Percentiles rank a stretch among this genome's conserved stretches.
These are phyloP conservation scores for Lycocorax pyrrhopterus DNA, from an alignment of 2,113 vertebrate genomes.

Conservation along the genomic window DNA sequence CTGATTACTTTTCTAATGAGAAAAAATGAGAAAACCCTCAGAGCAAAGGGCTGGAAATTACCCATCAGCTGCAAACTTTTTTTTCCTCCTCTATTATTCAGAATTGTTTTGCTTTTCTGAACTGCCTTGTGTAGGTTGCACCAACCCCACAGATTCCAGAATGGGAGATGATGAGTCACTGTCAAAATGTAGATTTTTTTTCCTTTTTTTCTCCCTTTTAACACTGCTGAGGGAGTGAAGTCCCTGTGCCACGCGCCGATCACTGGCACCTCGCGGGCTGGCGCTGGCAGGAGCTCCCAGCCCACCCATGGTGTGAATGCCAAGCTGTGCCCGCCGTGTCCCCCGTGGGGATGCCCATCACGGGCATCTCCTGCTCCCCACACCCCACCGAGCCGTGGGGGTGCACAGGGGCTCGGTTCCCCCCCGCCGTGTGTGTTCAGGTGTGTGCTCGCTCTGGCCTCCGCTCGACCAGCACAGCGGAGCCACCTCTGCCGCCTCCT, in stretches of 20 bases:
- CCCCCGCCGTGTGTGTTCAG: not conserved
- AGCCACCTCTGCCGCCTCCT: not conserved
- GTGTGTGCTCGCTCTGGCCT: accelerated
- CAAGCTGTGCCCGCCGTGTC: not conserved
- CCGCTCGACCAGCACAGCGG: accelerated
- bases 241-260: not conserved
- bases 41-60: slow-evolving; percentile 10
- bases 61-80: slow-evolving; percentile 21
- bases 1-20: slow-evolving; percentile 4
- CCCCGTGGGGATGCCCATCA: not conserved
- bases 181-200: slow-evolving; percentile 24
- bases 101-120: slow-evolving; percentile 63
- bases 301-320: not conserved
- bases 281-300: not conserved
- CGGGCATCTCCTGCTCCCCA: not conserved
- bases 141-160: slow-evolving; percentile 67
- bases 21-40: not conserved
- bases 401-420: accelerated
- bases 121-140: slow-evolving; percentile 66
- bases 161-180: slow-evolving; percentile 65
- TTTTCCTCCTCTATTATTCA: slow-evolving; percentile 43
- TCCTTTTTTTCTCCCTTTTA: not conserved
- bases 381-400: accelerated
- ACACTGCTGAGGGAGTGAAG: not conserved
- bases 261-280: not conserved